phyloP scores from a whole-genome alignment of 2,888 invertebrate genomes.

The Sinodicranocentrus sp. region DNA sequence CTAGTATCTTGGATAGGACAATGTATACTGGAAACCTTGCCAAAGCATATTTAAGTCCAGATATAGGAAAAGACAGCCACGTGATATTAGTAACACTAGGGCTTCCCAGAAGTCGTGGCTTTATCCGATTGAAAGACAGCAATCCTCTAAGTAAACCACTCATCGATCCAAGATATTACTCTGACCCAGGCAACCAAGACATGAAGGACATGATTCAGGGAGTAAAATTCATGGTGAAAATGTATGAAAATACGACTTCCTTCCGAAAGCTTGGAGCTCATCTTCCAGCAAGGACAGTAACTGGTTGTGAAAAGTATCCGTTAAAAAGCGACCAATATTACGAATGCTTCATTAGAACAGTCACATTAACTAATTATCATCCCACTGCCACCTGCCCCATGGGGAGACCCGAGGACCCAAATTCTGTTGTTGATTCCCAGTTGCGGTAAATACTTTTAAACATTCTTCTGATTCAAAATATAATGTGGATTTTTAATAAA shows the following conservation, averaged over 20 bases:
- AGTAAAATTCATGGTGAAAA: slow-evolving; percentile 23
- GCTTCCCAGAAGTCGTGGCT: slow-evolving; percentile 63
- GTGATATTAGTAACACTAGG: slow-evolving; percentile 26
- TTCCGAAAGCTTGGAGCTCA: slow-evolving; percentile 33
- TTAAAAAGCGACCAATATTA: slow-evolving; percentile 50
- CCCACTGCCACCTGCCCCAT: slow-evolving; percentile 29
- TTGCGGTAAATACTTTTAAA: slow-evolving; percentile 29
- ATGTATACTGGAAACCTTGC: neutral
- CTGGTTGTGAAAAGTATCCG: slow-evolving; percentile 37
- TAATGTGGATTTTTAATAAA: neutral
- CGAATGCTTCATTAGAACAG: slow-evolving; percentile 19
- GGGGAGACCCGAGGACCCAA: slow-evolving; percentile 42
- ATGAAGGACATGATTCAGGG: slow-evolving; percentile 60
- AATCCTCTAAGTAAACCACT: slow-evolving; percentile 31
- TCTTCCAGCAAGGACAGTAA: slow-evolving; percentile 35
- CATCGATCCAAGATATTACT: slow-evolving; percentile 69
- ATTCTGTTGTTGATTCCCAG: slow-evolving; percentile 54
- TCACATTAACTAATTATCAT: slow-evolving; percentile 7
- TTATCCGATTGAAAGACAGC: slow-evolving; percentile 39
- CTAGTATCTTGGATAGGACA: neutral
- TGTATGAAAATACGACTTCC: slow-evolving; percentile 62
- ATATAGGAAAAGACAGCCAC: slow-evolving; percentile 28
- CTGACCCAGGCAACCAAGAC: slow-evolving; percentile 49
- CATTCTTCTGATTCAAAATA: neutral
- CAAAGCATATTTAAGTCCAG: neutral